phyloP scores from a whole-genome alignment of 2,113 vertebrate species.

The Syrmaticus mikado region DNA sequence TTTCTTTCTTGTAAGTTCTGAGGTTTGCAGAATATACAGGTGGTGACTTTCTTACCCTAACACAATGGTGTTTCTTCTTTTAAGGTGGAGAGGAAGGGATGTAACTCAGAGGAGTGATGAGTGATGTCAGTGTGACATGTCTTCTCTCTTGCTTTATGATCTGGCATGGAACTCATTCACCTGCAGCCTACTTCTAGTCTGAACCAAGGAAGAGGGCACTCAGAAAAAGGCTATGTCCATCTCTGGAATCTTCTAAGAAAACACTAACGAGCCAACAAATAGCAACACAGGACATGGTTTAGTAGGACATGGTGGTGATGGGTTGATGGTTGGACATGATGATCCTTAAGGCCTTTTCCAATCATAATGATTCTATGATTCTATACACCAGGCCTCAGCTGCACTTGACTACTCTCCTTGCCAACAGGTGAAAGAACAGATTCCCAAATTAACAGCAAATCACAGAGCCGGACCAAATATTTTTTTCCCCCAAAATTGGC shows the following conservation, averaged over 20 bases:
- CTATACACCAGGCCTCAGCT: background rate
- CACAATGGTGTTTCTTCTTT: background rate
- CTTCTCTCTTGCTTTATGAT: background rate
- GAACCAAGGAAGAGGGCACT: background rate
- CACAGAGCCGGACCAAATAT: background rate
- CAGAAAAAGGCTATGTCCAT: background rate
- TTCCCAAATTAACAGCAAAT: background rate
- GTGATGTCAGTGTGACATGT: rapidly evolving
- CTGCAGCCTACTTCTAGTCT: background rate
- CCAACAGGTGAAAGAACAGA: background rate
- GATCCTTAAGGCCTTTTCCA: no score
- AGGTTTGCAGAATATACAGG: background rate
- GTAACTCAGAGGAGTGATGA: background rate
- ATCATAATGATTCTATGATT: no score
- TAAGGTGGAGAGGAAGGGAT: background rate
- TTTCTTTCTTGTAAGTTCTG: background rate
- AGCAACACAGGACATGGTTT: no score
- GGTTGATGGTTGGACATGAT: no score
- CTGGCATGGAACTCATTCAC: background rate
- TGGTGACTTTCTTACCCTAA: background rate
- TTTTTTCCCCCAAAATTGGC: background rate
- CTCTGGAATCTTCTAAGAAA: background rate
- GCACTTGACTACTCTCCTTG: background rate
- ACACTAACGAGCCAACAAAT: background rate
- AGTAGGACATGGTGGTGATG: no score